Base-by-base conservation (phyloP, 1,140 invertebrate species). In the Eueides isabella region DNA sequence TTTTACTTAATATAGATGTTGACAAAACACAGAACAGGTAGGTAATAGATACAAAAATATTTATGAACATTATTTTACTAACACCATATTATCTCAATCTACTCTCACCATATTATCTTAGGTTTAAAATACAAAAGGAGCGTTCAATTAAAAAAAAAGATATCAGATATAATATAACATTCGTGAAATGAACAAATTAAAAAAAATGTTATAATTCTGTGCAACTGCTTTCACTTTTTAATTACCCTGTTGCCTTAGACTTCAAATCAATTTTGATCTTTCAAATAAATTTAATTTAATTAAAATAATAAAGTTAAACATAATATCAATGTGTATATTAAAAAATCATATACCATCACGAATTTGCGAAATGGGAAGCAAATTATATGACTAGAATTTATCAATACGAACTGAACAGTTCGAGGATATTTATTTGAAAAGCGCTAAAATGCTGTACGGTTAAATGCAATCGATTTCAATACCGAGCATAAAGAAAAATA, bases 231-330 rank as follows among this genome's bases (percentile, higher is more conserved):
- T 19, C 61, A 63, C 33, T 77, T 76, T 73, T 74, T 76, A 80
- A 80, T 86, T 89, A 89, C 87, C 87, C 87, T 89, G 87, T 89
- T 75, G 85, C 85, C 86, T 88, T 83, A 81, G 79, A 77, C 81
- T 76, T 80, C 70, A 80, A 76, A 80, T 76, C 31, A 67, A 70
- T 38, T 75, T 66, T 38, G 16, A 66, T 44, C 16, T 9, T 64
- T 64, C 38, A 31, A 68, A 35, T 68, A 67, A 68, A 11, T 55
- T 16, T 62, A 74, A 74, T 48, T 35, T 19, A 35, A 74, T 38
- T 70, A 65, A 64, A 74, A 74, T 11, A 55, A 55, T 1, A 12
- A 23, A 55, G 2, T 55, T 55, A 55, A 55, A 26, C 48, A 70
- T 14, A 70, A 74, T 65, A 75, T 75, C 14, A 71, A 55, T 38